A percentile compares a stretch with the other conserved stretches of the same genome.
Conservation (phyloP, 2,113 vertebrate species). For the Bolborhynchus lineola region DNA sequence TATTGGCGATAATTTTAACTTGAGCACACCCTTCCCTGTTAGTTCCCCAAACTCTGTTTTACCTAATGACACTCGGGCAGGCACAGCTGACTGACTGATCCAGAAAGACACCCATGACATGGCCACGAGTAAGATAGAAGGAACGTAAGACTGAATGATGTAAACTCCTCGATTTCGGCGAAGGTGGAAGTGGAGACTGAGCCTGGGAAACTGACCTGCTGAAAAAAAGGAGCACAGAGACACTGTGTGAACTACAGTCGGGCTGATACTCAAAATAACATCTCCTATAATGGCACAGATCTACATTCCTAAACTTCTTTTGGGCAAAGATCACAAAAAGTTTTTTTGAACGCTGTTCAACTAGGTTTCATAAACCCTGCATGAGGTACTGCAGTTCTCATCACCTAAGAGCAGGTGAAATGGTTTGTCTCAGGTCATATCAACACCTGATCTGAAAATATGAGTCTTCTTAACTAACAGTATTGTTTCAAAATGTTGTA, state of each 20-base stretch:
- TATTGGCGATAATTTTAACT: background rate
- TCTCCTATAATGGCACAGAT: background rate
- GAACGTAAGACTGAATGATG: slow-evolving; percentile 98
- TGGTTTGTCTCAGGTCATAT: slow-evolving; percentile 50
- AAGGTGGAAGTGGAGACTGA: slow-evolving; percentile 90
- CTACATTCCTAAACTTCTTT: background rate
- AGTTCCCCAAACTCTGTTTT: background rate
- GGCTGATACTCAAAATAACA: background rate
- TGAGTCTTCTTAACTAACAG: slow-evolving; percentile 55
- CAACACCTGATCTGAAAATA: slow-evolving; percentile 63
- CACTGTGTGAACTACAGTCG: background rate
- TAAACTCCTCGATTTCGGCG: slow-evolving; percentile 93
- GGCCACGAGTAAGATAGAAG: slow-evolving; percentile 91
- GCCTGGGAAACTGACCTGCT: slow-evolving; percentile 93
- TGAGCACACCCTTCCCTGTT: background rate
- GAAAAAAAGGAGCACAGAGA: background rate
- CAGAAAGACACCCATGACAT: slow-evolving; percentile 99
- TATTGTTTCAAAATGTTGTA: slow-evolving; percentile 65
- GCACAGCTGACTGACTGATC: slow-evolving; percentile 97
- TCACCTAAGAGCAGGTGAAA: slow-evolving; percentile 59
- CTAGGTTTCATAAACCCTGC: background rate
- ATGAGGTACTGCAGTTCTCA: background rate
- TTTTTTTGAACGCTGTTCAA: background rate
- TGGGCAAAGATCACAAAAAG: background rate
- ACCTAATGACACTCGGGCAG: slow-evolving; percentile 94